These are phyloP conservation scores for Enteromius anoplus DNA, from an alignment of 2,797 vertebrate species.

Conservation along the genomic window DNA sequence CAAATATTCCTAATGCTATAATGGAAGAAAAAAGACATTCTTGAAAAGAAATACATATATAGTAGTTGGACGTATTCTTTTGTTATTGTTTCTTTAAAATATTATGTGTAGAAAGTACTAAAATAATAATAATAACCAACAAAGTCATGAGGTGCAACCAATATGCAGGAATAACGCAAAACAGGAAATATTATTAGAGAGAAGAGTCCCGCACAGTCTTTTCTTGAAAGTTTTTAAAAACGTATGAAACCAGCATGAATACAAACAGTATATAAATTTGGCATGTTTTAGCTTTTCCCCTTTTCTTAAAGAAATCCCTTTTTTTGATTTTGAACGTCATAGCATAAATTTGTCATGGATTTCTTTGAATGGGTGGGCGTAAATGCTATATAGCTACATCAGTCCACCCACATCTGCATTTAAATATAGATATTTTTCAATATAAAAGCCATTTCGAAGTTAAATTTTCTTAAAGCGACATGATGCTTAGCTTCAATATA, in stretches of 20 bases:
- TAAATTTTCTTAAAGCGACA: background rate
- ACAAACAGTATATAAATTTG: background rate
- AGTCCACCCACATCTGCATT: background rate
- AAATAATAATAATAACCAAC: background rate
- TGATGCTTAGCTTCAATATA: too few species aligned
- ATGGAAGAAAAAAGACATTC: background rate
- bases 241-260: background rate
- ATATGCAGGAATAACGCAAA: background rate
- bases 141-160: background rate
- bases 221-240: background rate
- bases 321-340: background rate
- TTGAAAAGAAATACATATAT: background rate
- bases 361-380: background rate
- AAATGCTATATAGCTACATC: background rate
- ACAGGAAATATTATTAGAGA: background rate
- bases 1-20: background rate
- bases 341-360: background rate
- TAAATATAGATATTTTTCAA: background rate
- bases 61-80: background rate
- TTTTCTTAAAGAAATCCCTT: background rate
- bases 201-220: background rate
- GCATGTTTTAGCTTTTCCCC: background rate
- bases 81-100: background rate
- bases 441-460: background rate
- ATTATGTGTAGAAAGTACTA: background rate